Base-by-base conservation (phyloP, 1,140 invertebrate genomes). In the Trinorchestia longiramus region DNA sequence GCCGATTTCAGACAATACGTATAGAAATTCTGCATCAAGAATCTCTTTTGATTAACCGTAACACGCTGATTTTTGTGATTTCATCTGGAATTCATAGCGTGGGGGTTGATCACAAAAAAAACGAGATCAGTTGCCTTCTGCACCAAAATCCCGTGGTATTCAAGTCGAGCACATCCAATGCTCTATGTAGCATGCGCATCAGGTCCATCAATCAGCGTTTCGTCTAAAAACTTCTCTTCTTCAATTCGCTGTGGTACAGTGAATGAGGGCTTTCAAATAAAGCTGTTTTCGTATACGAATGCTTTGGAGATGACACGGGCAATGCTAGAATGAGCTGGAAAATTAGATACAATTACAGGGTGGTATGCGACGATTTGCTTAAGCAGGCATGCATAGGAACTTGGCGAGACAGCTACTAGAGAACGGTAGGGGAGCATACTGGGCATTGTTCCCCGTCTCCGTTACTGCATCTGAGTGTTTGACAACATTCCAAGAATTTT, bases 241-340 rank as follows among this genome's bases (percentile, higher is more conserved):
- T 36, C 62, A 23, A 77, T 77, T 77, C 28, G 28, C 62, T 23
- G 62, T 19, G 36, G 62, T 36, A 36, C 15, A 43, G 36, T n/a
- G 43, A 94, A 94, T 42, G 47, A 47, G 44, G 19, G 92, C 44
- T 44, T 94, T 94, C 19, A 19, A 94, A 94, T 94, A 11, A 94
- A 94, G 92, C 41, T 36, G 44, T 47, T 94, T 94, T 40, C 8
- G 88, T 0, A 91, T 42, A 43, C 19, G 88, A 42, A 41, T 42
- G 15, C 41, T 42, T 91, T 42, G 43, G 88, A 43, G 88, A 91
- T 91, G 88, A 91, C 40, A 94, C 47, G 43, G 92, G 44, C 41
- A 94, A 94, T 94, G 92, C 40, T 15, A 45, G 92, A 43, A 45
- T 94, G 36, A n/a, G 92, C 43, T 94, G 40, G 43, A n/a, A 94